phyloP scores from a whole-genome alignment of 1,140 invertebrate genomes.

The Carposina sasakii region DNA sequence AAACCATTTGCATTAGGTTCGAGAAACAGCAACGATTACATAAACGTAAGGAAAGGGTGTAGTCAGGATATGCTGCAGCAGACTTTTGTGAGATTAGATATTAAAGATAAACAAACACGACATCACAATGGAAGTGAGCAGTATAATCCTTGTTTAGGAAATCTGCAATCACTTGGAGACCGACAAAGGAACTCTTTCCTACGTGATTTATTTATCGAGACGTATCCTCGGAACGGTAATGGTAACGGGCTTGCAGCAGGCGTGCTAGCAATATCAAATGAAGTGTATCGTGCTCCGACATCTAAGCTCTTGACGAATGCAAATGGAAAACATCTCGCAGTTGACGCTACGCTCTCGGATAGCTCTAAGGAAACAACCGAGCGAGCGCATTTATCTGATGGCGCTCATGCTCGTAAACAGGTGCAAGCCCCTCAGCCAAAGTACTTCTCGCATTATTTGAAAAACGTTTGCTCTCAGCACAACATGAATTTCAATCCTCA shows the following conservation, averaged over 20 bases:
- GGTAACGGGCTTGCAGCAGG: slow-evolving; percentile 42
- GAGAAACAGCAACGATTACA: slow-evolving; percentile 14
- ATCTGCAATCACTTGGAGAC: slow-evolving; percentile 34
- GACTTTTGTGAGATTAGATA: slow-evolving; percentile 22
- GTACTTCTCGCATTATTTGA: too few species aligned
- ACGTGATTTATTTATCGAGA: slow-evolving; percentile 56
- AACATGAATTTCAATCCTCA: too few species aligned
- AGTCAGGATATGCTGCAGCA: slow-evolving; percentile 19
- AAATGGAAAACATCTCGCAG: slow-evolving; percentile 37
- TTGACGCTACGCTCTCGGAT: slow-evolving; percentile 24
- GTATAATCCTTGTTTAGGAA: slow-evolving; percentile 27
- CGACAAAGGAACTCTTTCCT: slow-evolving; percentile 47
- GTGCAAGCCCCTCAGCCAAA: too few species aligned
- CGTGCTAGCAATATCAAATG: slow-evolving; percentile 54
- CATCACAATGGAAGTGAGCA: slow-evolving; percentile 28
- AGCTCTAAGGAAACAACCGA: slow-evolving; percentile 21
- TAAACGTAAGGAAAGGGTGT: slow-evolving; percentile 31
- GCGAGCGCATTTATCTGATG: slow-evolving; percentile 9
- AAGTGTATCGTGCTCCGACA: slow-evolving; percentile 41
- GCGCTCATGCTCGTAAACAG: slow-evolving; percentile 12
- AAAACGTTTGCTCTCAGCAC: too few species aligned
- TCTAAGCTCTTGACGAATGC: slow-evolving; percentile 47
- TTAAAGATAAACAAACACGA: slow-evolving; percentile 22
- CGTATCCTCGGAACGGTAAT: slow-evolving; percentile 49
- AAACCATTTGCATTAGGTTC: slow-evolving; percentile 14